Base-by-base conservation (phyloP, 2,113 vertebrate genomes). In the Melanerpes formicivorus region DNA sequence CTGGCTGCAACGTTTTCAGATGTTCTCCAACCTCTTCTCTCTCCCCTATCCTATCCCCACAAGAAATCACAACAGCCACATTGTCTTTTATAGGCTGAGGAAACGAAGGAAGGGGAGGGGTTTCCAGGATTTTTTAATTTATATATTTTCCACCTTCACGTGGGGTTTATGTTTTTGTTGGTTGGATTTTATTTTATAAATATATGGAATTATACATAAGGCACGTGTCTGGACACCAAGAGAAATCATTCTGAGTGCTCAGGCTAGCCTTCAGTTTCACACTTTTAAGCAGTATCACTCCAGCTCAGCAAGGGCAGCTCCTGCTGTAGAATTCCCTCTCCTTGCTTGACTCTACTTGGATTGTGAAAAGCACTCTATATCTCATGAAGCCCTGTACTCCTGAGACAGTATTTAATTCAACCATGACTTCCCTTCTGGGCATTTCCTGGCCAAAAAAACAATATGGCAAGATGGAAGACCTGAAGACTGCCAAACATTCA, bases 371-470 rank as follows among this genome's bases (percentile, higher is more conserved):
- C 87, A 81, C 87, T 93, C 91, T 95, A 70, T 83, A 72, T 46
- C 52, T 65, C 5, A 63, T 90, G 85, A 93, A 93, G 82, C 73
- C 63, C 74, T 78, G 46, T 46, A 84, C 85, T n/a, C 73, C 56
- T 72, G 70, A 94, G 82, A 93, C 87, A 86, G 70, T 88, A 78
- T 88, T 93, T 93, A 88, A 95, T 93, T 93, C 93, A 96, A 86
- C 94, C 74, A 58, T 34, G 73, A 93, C 87, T 90, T 93, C 82
- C 83, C 93, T 96, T 95, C 88, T 90, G 82, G 91, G 85, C 66
- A 93, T 72, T 93, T 95, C 87, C 95, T 93, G 87, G 94, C 94
- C 94, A 93, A 56, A 52, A 96, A 91, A 93, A 92, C 52, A 44
- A 44, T 16, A 44, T 32, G 62, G 72, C 70, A 80, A 96, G 93